Base-by-base conservation (phyloP, 2,888 invertebrate genomes). In the Trichacis sp. region DNA sequence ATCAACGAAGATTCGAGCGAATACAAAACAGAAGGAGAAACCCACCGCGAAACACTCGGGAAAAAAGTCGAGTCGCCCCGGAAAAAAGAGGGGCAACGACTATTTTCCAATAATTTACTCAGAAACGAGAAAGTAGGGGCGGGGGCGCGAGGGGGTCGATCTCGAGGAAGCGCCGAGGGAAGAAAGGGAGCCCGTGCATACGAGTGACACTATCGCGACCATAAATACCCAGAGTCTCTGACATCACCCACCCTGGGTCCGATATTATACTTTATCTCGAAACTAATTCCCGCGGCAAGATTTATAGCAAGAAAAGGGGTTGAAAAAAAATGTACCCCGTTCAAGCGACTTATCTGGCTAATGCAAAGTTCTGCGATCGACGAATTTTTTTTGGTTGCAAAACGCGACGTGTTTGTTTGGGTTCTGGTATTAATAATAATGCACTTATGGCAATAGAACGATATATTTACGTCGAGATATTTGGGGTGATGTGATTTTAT, bases 241-340 rank as follows among this genome's bases (percentile, higher is more conserved):
- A 83, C 83, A 81, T 82, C 81, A 80, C 79, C 81, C 77, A 74
- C 75, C 79, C 80, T 77, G 77, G 78, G 81, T 79, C 83, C 81
- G 84, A 84, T 84, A 84, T 84, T 84, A 84, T 84, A 83, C 84
- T 84, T 84, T 84, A 84, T 84, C 84, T 84, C 82, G 76, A 84
- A 84, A 83, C 84, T 84, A 84, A 84, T 84, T 84, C 84, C 83
- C 80, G 81, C 79, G 80, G 75, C 75, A 83, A 84, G 84, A 84
- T 84, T 84, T 84, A 84, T 84, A 79, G 82, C 77, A 80, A 80
- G 81, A 80, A 81, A 81, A 75, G 81, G 78, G 76, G 80, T n/a
- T n/a, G n/a, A n/a, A 82, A 82, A 74, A 73, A 79, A 78, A 68
- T 72, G 59, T 64, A 65, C 64, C 64, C 59, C 64, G 52, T 63